Base-by-base conservation (phyloP, 1,140 invertebrate species). In the Drosophila tropicalis region DNA sequence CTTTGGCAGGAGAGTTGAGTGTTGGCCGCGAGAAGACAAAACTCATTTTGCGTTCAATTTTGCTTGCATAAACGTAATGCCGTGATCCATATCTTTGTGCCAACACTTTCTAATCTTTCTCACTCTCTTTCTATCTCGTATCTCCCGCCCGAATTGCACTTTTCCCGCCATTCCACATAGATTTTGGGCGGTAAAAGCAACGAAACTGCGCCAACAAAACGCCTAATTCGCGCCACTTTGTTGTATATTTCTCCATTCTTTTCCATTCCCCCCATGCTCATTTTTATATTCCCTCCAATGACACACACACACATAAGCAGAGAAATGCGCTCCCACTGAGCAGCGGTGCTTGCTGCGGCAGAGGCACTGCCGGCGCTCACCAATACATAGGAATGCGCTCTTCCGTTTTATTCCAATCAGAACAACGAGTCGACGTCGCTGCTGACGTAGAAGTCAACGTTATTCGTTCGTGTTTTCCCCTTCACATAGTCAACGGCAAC, bases 211-310 rank as follows among this genome's bases (percentile, higher is more conserved):
- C 83, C 84, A 86, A 81, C 83, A 60, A 80, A 87, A 83, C 70
- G 84, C 76, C 79, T 78, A 87, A 87, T 87, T 87, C 83, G 80
- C 83, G 83, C 83, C 84, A 89, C 79, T 87, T 85, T 83, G 65
- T 34, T 67, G 39, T 68, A 67, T 82, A 51, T 71, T 78, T 78
- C 78, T 85, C 81, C 68, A 68, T 71, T 66, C 76, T 77, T 79
- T 67, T 40, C 57, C 67, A 40, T 87, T 70, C 69, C 78, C 71
- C 71, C 3, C 44, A 71, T 77, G 62, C 62, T 76, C 75, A 61
- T 75, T 76, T 70, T 75, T 76, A 64, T 74, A 69, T 76, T 68
- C 57, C 60, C 67, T 73, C 62, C 81, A 70, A 74, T 71, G 67
- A 65, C 55, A 78, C 78, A 71, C 69, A 72, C 67, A 80, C 44